Evolutionary conservation across 2,888 invertebrate genomes (phyloP).

Genomic region (Lycophotia porphyrea): DNA sequence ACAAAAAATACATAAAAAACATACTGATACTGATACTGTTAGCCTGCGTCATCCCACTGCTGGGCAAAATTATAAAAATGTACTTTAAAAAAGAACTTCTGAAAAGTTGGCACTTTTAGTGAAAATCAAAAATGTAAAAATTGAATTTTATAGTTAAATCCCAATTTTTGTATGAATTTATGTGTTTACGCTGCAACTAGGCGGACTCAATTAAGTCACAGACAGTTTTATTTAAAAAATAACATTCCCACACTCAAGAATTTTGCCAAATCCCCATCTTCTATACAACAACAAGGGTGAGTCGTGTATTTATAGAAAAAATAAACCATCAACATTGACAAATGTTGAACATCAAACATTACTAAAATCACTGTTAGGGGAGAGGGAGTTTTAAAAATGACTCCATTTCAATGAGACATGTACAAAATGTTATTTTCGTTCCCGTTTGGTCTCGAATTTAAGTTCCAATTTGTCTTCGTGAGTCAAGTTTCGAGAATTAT

Average conservation of each 20-base stretch:
- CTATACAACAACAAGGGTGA: slow-evolving; percentile 49
- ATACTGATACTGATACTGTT: too few species aligned
- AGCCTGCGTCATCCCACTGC: too few species aligned
- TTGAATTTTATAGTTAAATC: neutral
- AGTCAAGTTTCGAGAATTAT: slow-evolving; percentile 51
- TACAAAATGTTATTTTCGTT: slow-evolving; percentile 78
- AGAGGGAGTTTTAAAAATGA: slow-evolving; percentile 82
- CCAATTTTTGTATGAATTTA: slow-evolving; percentile 1
- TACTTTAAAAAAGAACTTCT: too few species aligned
- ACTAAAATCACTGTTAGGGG: slow-evolving; percentile 72
- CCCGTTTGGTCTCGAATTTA: slow-evolving; percentile 71
- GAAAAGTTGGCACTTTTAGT: too few species aligned
- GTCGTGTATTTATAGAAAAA: slow-evolving; percentile 69
- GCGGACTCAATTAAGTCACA: neutral
- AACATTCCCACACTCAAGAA: slow-evolving; percentile 50
- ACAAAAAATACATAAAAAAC: too few species aligned
- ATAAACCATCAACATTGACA: slow-evolving; percentile 81
- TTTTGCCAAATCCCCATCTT: slow-evolving; percentile 56
- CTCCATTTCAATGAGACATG: slow-evolving; percentile 79
- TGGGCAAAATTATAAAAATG: too few species aligned
- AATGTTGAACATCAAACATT: slow-evolving; percentile 81
- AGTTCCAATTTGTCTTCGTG: slow-evolving; percentile 69
- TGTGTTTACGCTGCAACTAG: neutral
- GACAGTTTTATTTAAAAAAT: neutral
- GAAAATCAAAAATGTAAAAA: neutral